Conservation (phyloP, 2,113 vertebrate species). For the Myrmophylax atrothorax region DNA sequence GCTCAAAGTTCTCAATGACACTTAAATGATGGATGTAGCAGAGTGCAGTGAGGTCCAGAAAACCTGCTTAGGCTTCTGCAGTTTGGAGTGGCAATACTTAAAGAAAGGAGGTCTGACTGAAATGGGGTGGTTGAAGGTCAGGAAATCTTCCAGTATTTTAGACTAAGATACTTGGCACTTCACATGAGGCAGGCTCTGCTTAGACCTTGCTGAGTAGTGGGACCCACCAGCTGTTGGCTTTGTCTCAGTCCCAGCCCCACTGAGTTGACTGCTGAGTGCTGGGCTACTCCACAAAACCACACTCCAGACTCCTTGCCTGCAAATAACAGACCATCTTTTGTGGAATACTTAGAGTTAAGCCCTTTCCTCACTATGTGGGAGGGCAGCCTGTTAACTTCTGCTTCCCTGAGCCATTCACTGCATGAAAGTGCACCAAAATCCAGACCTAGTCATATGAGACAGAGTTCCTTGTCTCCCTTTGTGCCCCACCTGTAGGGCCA, state of each 20-base stretch:
- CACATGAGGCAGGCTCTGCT: neutral
- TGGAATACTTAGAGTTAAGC: neutral
- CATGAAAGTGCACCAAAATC: neutral
- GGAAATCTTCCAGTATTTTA: neutral
- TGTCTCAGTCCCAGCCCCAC: neutral
- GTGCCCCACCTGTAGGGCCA: neutral
- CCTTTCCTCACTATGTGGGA: neutral
- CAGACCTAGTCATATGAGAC: neutral
- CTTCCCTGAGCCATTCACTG: neutral
- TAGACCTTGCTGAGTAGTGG: neutral
- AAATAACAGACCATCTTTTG: neutral
- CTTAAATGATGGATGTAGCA: neutral
- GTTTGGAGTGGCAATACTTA: neutral
- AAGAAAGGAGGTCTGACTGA: neutral
- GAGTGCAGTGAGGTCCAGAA: neutral
- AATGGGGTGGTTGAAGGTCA: neutral
- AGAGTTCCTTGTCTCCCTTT: neutral
- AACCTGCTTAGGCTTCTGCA: neutral
- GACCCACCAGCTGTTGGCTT: neutral
- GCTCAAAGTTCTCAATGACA: neutral
- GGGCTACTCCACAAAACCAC: neutral
- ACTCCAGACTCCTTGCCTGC: neutral
- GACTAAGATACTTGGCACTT: neutral
- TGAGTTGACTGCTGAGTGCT: neutral
- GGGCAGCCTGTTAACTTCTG: neutral